Evolutionary conservation across 2,888 invertebrate genomes (phyloP), one percentile per base, ranked within the genome.

Genomic region (Coenonympha arcania): DNA sequence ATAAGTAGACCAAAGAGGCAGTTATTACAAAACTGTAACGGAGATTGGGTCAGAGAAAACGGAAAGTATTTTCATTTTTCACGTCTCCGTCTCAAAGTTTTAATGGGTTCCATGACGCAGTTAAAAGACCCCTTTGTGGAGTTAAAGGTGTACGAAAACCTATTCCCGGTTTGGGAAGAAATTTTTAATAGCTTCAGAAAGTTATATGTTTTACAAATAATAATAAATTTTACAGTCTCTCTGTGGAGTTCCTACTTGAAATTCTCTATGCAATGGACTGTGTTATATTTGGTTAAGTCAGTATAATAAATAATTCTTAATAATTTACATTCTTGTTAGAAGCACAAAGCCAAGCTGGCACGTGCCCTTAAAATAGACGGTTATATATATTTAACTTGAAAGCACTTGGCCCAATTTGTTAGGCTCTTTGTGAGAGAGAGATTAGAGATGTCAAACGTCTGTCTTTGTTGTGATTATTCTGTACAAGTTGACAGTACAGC

Each of bases 21-120:
- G n/a, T n/a, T n/a, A 73, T 68, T 69, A 71, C 67, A 60, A 64
- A 66, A 64, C 63, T 63, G 46, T n/a, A n/a, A 61, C 54, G 58
- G 57, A 54, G 54, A 55, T 55, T 46, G 52, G 39, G 40, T 22
- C 52, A 48, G 44, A 53, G 54, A 59, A 62, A 68, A 66, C 65
- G 65, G 58, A 66, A 64, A 68, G 63, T 64, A 64, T 66, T 69
- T 71, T 70, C 71, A 78, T 76, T 78, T 76, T 76, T 78, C 73
- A 76, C 66, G 66, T 64, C 69, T 66, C 66, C 65, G 66, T 71
- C 67, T 53, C 59, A 71, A 71, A 77, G 62, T 78, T 78, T 76
- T 76, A 74, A 76, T 74, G 66, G 66, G 64, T 62, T 71, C 63
- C 58, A 61, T 68, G 68, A 70, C 64, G 64, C 62, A 26, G 55